phyloP scores from a whole-genome alignment of 2,113 vertebrate genomes.

The Rallus limicola region DNA sequence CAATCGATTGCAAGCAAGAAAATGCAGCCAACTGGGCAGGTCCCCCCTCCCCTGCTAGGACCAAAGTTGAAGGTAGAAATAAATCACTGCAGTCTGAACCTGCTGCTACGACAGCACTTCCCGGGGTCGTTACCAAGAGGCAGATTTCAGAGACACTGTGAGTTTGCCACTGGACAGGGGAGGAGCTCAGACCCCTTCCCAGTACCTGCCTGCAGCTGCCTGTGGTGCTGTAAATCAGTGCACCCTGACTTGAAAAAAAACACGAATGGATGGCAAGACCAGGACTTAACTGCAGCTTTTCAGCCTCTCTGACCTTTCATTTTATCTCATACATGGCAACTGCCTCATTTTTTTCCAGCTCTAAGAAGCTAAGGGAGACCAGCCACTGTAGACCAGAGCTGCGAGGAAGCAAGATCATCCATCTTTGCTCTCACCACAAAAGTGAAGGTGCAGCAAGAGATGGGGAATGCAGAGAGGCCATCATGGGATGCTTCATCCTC shows the following conservation, averaged over 20 bases:
- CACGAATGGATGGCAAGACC: neutral
- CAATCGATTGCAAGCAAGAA: neutral
- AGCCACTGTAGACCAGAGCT: neutral
- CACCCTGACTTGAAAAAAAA: neutral
- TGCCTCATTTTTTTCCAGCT: neutral
- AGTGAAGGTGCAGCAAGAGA: neutral
- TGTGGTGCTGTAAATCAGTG: neutral
- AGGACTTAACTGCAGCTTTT: neutral
- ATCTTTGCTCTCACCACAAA: neutral
- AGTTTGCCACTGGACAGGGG: neutral
- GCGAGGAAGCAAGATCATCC: neutral
- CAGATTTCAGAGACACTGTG: accelerated
- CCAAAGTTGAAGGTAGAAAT: neutral
- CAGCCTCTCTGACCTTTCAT: neutral
- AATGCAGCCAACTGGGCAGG: neutral
- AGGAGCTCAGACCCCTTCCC: neutral
- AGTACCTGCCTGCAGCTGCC: neutral
- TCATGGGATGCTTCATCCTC: neutral
- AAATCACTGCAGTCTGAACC: neutral
- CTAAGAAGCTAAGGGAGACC: neutral
- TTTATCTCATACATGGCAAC: neutral
- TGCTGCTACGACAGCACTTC: slow-evolving; percentile 2
- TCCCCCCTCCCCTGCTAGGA: neutral
- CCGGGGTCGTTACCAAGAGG: neutral
- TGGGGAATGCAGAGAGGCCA: neutral